Base-by-base conservation (phyloP, 2,888 invertebrate genomes). In the Epinotia ramella region DNA sequence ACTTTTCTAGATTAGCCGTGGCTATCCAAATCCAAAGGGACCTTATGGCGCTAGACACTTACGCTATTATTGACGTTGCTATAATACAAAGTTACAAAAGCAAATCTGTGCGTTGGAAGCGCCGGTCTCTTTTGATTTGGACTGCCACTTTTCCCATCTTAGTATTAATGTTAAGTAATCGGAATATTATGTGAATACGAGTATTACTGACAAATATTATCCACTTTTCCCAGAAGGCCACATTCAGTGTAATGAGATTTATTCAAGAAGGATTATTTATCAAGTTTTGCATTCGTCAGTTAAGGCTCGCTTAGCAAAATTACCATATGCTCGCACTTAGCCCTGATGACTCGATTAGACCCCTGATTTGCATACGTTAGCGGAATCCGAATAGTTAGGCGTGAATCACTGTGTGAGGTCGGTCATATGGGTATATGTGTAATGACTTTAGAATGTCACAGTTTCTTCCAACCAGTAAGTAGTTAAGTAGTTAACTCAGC, bases 281-380 rank as follows among this genome's bases (percentile, higher is more conserved):
- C 33, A 28, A 33, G 53, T 44, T 40, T 16, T 13, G 12, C 57
- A 65, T 46, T 12, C 62, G 18, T 57, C 40, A 28, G 33, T 57
- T 69, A 28, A 12, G 63, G 60, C 28, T 18, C 63, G 44, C 40
- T 73, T 57, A 16, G 56, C 57, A 20, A 46, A 3, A 69, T 74
- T 64, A 64, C 64, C 74, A 74, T 65, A 74, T 65, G 24, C 53
- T 40, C 20, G 18, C 57, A 59, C 57, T 63, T 63, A 20, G n/a
- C 40, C 59, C 46, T 57, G 60, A 69, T 57, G 60, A 7, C 20
- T 7, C 59, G 57, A 74, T 65, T 74, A 74, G 64, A 9, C 69
- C 73, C 69, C 69, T 62, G 65, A 49, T 75, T 70, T 75, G 40
- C 70, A 74, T 74, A 65, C 60, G 71, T 75, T 53, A 75, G 75